These are phyloP conservation scores for Glandiceps talaboti DNA, from an alignment of 53 echinoderm and acorn worm genomes.

Conservation along the genomic window DNA sequence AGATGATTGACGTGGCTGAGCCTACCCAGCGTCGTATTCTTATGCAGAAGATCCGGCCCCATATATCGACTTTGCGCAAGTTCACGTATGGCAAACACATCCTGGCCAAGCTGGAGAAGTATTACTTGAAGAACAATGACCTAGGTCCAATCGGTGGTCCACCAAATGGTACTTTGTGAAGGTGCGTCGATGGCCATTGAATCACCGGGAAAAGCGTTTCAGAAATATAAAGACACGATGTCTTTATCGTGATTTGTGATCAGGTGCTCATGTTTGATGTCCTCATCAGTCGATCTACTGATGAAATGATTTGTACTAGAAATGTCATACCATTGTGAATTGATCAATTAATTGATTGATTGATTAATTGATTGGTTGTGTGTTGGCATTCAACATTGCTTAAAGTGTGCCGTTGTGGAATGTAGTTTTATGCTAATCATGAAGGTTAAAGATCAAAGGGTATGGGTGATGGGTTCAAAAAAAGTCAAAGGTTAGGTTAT, in stretches of 20 bases:
- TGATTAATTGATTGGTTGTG: background rate
- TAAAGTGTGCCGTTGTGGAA: background rate
- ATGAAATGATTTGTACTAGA: background rate
- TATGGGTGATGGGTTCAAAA: background rate
- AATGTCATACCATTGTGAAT: background rate
- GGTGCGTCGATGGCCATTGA: background rate
- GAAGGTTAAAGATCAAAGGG: background rate
- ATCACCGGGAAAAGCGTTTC: too few relatives aligned
- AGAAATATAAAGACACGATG: background rate
- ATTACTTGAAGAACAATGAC: constrained; percentile 97
- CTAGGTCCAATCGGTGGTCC: constrained; percentile 95
- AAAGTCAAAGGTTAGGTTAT: background rate
- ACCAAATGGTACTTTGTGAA: constrained; percentile 80
- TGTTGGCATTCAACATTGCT: background rate
- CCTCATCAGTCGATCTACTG: background rate
- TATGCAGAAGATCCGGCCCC: constrained; percentile 98
- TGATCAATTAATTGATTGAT: too few relatives aligned
- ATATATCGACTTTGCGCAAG: constrained; percentile 90
- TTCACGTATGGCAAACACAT: constrained; percentile 99
- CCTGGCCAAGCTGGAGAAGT: constrained; percentile 99
- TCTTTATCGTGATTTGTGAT: background rate
- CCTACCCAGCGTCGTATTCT: constrained; percentile 97
- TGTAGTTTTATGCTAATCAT: background rate
- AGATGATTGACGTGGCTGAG: constrained; percentile 99
- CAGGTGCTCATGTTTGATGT: background rate